A percentile compares a stretch with the other conserved stretches of the same genome.
phyloP scores from a whole-genome alignment of 2,113 vertebrate genomes.

The Pygoscelis adeliae region DNA sequence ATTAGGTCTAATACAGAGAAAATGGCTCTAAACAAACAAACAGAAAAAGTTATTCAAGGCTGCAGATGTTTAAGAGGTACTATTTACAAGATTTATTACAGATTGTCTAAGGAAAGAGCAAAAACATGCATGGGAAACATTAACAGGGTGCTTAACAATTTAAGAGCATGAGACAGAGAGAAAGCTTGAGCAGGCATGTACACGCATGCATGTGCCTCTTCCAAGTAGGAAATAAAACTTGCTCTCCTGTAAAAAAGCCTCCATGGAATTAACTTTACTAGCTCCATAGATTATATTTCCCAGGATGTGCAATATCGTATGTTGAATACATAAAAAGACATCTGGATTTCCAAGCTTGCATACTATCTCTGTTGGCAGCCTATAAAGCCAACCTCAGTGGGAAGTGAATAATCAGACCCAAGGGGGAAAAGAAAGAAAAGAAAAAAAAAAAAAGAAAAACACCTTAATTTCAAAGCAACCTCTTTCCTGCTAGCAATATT shows the following conservation, averaged over 20 bases:
- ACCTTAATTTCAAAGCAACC: background rate
- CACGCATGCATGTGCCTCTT: background rate
- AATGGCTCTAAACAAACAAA: conserved; percentile 84
- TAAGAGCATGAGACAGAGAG: background rate
- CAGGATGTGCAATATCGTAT: background rate
- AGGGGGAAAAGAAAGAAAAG: background rate
- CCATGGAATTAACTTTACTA: background rate
- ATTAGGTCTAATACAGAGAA: conserved; percentile 93
- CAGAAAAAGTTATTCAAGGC: conserved; percentile 31
- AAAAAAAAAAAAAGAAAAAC: background rate
- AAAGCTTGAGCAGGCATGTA: background rate
- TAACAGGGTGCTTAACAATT: background rate
- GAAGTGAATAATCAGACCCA: background rate
- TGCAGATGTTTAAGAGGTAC: conserved; percentile 11
- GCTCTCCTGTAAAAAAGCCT: background rate
- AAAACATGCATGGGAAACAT: conserved; percentile 19
- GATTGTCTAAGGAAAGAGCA: background rate
- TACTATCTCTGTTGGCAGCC: background rate
- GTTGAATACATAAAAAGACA: background rate
- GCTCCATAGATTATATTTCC: background rate
- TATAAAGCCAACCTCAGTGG: background rate
- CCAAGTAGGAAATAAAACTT: background rate
- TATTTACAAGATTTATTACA: conserved; percentile 4
- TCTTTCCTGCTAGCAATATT: background rate
- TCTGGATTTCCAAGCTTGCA: background rate